A percentile compares a stretch with the other conserved stretches of the same genome.
phyloP scores from a whole-genome alignment of 2,888 invertebrate species.

The Dynastes hyllus region DNA sequence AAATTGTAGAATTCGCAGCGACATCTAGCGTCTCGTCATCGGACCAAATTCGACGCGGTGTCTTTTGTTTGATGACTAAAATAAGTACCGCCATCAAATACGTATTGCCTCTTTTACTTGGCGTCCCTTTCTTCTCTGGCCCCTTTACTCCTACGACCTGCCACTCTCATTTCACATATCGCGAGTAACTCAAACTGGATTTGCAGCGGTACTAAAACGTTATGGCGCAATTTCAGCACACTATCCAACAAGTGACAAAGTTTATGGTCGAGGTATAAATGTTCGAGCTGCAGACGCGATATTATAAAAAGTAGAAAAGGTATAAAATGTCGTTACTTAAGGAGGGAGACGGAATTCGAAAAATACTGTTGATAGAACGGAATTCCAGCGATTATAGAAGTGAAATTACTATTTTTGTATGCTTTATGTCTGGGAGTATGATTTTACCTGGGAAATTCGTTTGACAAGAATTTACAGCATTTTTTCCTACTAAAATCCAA shows the following conservation, averaged over 20 bases:
- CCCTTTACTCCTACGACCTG: constrained; percentile 1
- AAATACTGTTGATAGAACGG: not conserved
- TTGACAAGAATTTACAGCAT: too few species aligned
- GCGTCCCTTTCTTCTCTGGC: not conserved
- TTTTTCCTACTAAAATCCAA: too few species aligned
- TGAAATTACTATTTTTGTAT: not conserved
- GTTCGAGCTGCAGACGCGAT: constrained; percentile 52
- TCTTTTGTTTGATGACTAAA: constrained; percentile 54
- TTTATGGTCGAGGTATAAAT: constrained; percentile 54
- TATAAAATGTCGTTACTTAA: constrained; percentile 51
- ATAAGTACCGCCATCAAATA: constrained; percentile 54
- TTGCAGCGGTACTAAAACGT: constrained; percentile 50
- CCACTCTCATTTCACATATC: constrained; percentile 38
- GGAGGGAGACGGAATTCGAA: constrained; percentile 20
- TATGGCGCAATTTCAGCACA: constrained; percentile 43
- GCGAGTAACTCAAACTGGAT: constrained; percentile 47
- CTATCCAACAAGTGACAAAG: constrained; percentile 52
- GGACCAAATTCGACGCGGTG: constrained; percentile 40
- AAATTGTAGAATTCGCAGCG: constrained; percentile 39
- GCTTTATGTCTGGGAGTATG: not conserved
- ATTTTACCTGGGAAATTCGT: too few species aligned
- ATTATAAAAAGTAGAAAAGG: constrained; percentile 49
- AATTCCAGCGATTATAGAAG: not conserved
- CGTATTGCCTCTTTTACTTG: constrained; percentile 48
- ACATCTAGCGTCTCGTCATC: constrained; percentile 9